These are phyloP conservation scores for Oncorhynchus keta DNA, from an alignment of 2,113 vertebrate species.

Conservation along the genomic window DNA sequence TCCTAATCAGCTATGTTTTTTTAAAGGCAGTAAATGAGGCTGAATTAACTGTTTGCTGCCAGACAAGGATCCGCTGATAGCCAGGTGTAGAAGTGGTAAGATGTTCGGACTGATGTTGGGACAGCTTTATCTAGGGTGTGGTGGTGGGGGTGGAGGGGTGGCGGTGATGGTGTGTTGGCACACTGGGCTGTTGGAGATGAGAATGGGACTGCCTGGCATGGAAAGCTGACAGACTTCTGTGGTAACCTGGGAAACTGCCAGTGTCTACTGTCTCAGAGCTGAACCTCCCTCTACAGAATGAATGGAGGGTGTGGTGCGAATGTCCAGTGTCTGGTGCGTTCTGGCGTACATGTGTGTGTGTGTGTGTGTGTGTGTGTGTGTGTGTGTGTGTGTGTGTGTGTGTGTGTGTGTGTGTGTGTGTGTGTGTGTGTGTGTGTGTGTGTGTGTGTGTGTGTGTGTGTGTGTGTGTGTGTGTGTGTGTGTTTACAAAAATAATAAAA, in stretches of 20 bases:
- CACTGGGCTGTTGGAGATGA: neutral
- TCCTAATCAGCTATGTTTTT: too few species aligned
- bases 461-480: neutral
- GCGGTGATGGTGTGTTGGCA: neutral
- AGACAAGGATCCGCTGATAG: too few species aligned
- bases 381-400: neutral
- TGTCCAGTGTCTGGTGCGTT: too few species aligned
- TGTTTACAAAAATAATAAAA: neutral
- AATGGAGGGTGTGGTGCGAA: neutral
- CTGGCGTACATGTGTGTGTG: neutral
- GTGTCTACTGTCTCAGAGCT: neutral
- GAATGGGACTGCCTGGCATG: conserved; percentile 15
- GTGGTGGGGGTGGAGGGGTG: neutral
- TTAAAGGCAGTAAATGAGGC: too few species aligned
- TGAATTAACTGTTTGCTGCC: too few species aligned
- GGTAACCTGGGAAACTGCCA: neutral
- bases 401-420: neutral
- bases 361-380: neutral
- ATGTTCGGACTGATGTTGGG: too few species aligned
- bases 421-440: neutral
- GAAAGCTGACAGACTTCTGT: neutral
- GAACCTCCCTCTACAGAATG: neutral
- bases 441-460: conserved; percentile 3
- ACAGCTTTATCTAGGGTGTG: too few species aligned
- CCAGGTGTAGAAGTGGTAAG: too few species aligned